A percentile compares a stretch with the other conserved stretches of the same genome.
phyloP scores from a whole-genome alignment of 1,140 invertebrate genomes.

The Orius laevigatus region DNA sequence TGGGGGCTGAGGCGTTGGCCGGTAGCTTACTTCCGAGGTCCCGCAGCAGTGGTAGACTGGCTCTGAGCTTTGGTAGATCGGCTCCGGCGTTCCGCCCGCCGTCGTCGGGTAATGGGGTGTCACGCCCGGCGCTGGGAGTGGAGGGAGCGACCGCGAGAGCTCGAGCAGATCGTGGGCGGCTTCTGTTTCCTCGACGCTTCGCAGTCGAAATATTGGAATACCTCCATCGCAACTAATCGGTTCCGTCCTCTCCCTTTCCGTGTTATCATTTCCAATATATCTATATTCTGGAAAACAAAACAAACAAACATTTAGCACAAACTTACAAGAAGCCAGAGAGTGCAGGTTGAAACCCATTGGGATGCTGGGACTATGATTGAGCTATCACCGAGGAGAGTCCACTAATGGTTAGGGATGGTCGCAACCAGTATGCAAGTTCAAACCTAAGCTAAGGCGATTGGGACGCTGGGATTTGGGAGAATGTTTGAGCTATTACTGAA shows the following conservation, averaged over 20 bases:
- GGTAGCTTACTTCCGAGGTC: conserved; percentile 19
- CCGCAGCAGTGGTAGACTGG: conserved; percentile 21
- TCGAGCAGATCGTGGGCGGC: conserved; percentile 72
- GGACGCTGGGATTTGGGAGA: too few species aligned
- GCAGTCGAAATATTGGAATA: conserved; percentile 34
- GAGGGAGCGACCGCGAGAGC: conserved; percentile 58
- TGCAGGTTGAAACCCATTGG: too few species aligned
- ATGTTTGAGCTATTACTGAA: too few species aligned
- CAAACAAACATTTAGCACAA: too few species aligned
- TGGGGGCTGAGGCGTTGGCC: conserved; percentile 16
- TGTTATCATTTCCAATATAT: conserved; percentile 16
- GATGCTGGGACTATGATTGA: too few species aligned
- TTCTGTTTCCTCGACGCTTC: conserved; percentile 63
- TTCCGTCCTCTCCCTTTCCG: conserved; percentile 8
- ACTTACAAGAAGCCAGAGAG: too few species aligned
- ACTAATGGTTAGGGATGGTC: too few species aligned
- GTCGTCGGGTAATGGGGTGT: conserved; percentile 26
- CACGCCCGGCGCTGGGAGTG: conserved; percentile 47
- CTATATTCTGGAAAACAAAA: conserved; percentile 24
- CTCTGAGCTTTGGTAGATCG: conserved; percentile 23
- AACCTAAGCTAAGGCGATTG: too few species aligned
- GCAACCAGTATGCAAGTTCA: too few species aligned
- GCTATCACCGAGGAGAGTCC: too few species aligned
- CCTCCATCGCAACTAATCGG: conserved; percentile 26
- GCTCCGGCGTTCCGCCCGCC: conserved; percentile 24